Conservation (phyloP, 2,888 invertebrate species). For the Tetragonisca angustula region DNA sequence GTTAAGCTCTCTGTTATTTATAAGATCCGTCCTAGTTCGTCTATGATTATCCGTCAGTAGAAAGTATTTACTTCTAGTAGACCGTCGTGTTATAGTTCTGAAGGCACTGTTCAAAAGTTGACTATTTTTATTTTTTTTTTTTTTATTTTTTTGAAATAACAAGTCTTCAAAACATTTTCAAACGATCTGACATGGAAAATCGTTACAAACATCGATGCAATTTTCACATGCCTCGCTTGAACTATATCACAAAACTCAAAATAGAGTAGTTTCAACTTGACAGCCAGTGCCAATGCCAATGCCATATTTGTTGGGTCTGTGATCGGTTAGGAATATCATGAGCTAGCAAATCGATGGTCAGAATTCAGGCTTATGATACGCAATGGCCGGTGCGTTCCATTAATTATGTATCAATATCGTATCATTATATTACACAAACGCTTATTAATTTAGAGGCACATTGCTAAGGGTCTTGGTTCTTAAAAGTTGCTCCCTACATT, state of each 20-base stretch:
- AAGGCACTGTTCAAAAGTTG: conserved; percentile 81
- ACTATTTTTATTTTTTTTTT: conserved; percentile 57
- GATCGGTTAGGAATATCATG: conserved; percentile 75
- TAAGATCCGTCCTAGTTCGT: conserved; percentile 68
- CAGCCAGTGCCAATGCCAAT: conserved; percentile 76
- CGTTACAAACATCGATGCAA: conserved; percentile 74
- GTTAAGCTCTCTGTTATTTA: conserved; percentile 71
- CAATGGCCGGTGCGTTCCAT: conserved; percentile 71
- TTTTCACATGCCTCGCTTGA: conserved; percentile 73
- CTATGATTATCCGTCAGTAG: conserved; percentile 72
- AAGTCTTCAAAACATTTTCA: conserved; percentile 65
- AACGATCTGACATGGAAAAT: conserved; percentile 69
- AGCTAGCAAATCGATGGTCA: conserved; percentile 75
- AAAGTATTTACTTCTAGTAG: conserved; percentile 77
- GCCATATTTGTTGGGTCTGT: conserved; percentile 72
- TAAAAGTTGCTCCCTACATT: conserved; percentile 78
- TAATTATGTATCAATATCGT: conserved; percentile 74
- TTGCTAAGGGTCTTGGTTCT: conserved; percentile 82
- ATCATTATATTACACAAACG: conserved; percentile 79
- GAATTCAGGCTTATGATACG: conserved; percentile 76
- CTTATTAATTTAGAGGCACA: conserved; percentile 84
- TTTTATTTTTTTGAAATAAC: conserved; percentile 61
- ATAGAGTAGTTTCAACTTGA: conserved; percentile 76
- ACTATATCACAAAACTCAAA: conserved; percentile 79
- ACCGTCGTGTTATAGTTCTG: conserved; percentile 79